Percentiles rank a stretch among this genome's conserved stretches.
Evolutionary conservation across 64 coral and sea anemone species (phyloP).

Genomic region (Trachythela sp.): DNA sequence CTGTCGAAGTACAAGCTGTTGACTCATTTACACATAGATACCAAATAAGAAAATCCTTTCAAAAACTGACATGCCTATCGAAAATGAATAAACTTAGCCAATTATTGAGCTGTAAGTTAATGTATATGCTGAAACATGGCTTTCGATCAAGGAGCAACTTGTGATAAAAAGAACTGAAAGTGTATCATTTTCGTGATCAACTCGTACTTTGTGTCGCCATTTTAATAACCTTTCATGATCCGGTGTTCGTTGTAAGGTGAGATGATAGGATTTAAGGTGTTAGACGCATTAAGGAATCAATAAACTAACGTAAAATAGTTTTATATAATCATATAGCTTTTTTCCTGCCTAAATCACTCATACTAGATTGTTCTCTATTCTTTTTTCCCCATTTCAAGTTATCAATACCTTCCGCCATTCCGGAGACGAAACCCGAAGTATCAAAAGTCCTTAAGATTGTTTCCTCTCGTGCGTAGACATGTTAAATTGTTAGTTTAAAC

Average conservation of each 20-base stretch:
- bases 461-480: not conserved
- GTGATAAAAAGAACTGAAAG: not conserved
- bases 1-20: not conserved
- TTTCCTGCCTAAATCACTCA: not conserved
- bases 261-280: not conserved
- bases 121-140: not conserved
- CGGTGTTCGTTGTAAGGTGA: not conserved
- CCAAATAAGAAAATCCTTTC: not conserved
- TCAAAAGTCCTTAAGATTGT: not conserved
- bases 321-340: not conserved
- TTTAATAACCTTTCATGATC: conserved; percentile 7
- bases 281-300: conserved; percentile 1
- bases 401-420: too few relatives aligned
- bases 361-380: not conserved
- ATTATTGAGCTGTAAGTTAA: not conserved
- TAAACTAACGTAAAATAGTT: not conserved
- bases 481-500: not conserved
- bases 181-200: not conserved
- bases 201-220: not conserved
- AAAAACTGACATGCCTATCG: not conserved
- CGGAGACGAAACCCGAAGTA: too few relatives aligned
- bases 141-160: not conserved
- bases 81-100: not conserved
- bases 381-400: not conserved
- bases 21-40: too few relatives aligned